phyloP scores from a whole-genome alignment of 92 coral and sea anemone species.

The Pocillopora grandis region DNA sequence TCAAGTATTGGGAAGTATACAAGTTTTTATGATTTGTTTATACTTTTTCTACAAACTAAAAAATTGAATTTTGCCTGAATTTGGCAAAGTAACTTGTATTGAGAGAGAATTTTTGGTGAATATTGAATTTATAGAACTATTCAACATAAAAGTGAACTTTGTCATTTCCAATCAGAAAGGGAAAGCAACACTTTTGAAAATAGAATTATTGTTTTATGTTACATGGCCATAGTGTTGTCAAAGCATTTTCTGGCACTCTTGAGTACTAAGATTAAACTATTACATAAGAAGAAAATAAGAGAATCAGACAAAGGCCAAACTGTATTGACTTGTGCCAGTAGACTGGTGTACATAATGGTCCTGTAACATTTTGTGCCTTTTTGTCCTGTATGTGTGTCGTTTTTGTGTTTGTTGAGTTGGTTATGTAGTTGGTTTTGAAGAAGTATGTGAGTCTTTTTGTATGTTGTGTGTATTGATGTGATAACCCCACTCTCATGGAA shows the following conservation, averaged over 20 bases:
- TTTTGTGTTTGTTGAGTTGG: background rate
- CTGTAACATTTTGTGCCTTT: constrained; percentile 2
- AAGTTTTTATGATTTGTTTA: background rate
- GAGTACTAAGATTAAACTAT: background rate
- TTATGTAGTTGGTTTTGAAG: background rate
- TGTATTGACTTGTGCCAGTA: background rate
- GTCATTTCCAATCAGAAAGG: background rate
- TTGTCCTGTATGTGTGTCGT: background rate
- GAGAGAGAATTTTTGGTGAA: no score
- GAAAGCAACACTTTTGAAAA: constrained; percentile 25
- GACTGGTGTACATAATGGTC: constrained; percentile 10
- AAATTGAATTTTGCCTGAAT: background rate
- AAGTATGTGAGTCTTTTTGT: constrained; percentile 6
- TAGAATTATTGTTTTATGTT: background rate
- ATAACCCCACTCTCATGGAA: background rate
- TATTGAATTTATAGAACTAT: background rate
- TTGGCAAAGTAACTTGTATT: no score
- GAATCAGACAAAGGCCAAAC: background rate
- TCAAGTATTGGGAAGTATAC: background rate
- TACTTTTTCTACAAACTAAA: background rate
- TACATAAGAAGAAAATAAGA: background rate
- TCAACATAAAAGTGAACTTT: background rate
- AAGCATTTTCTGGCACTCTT: background rate
- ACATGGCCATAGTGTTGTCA: constrained; percentile 10
- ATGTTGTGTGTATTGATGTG: constrained; percentile 4